Base-by-base conservation (phyloP, 2,888 invertebrate species). In the Leucozona laternaria region DNA sequence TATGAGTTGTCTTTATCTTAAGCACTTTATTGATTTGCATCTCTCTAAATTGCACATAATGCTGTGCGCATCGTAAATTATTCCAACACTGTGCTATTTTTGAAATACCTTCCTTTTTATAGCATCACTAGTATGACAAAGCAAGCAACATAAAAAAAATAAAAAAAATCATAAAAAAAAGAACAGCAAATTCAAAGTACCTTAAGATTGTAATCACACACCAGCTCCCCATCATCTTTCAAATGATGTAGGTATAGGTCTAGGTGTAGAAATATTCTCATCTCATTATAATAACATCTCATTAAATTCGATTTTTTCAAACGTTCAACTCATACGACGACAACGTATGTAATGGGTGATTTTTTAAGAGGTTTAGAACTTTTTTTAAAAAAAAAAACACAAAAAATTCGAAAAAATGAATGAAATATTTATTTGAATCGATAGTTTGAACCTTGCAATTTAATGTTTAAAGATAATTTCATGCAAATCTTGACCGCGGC, bases 271-370 rank as follows among this genome's bases (percentile, higher is more conserved):
- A 15, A 53, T 53, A 25, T 45, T 25, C 40, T 77, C 53, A 62
- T 73, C 79, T 79, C 83, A 79, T 83, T 81, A 81, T 70, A 28
- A 40, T 60, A 53, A 70, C 62, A 76, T 81, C 80, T 76, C 76
- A 76, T 81, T 81, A 76, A 40, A 81, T 70, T 64, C 80, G 76
- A 76, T 71, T 64, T 64, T 53, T 64, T 53, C 53, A 53, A 53
- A 50, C 50, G 50, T 66, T 62, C 53, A 50, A 50, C 66, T 22
- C 34, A 34, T 17, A 48, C 2, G 11, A 11, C 2, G 8, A n/a
- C n/a, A n/a, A n/a, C n/a, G n/a, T n/a, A n/a, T n/a, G n/a, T n/a
- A n/a, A n/a, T n/a, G n/a, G n/a, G n/a, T n/a, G n/a, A n/a, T n/a
- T n/a, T n/a, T n/a, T n/a, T n/a, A n/a, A n/a, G n/a, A n/a, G n/a